These are phyloP conservation scores for Rhodeus uyekii DNA, from an alignment of 2,797 vertebrate genomes.

Conservation along the genomic window DNA sequence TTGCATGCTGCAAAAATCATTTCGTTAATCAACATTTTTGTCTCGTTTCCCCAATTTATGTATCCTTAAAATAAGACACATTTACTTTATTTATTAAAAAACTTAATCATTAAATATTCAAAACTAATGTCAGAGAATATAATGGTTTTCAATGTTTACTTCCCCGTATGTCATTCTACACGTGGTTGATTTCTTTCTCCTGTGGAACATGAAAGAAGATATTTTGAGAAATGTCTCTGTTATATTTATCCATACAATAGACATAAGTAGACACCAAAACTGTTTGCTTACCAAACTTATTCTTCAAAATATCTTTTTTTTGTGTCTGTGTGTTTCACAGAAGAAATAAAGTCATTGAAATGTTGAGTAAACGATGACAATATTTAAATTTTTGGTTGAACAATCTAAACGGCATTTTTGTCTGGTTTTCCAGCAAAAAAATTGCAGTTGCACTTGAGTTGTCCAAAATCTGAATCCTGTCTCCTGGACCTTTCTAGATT, in stretches of 20 bases:
- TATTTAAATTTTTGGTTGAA: neutral
- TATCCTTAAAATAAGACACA: neutral
- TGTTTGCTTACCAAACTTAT: neutral
- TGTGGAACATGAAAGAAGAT: neutral
- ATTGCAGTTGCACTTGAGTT: too few relatives aligned
- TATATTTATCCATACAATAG: neutral
- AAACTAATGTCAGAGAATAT: neutral
- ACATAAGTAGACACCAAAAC: neutral
- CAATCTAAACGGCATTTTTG: too few relatives aligned
- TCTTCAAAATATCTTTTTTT: neutral
- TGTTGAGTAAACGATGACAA: neutral
- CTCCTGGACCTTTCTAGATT: too few relatives aligned
- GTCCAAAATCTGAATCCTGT: too few relatives aligned
- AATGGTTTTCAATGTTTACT: neutral
- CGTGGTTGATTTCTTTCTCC: neutral
- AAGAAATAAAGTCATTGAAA: neutral
- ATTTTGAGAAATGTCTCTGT: too few relatives aligned
- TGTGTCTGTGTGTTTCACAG: neutral
- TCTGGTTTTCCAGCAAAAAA: neutral
- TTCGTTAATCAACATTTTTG: neutral
- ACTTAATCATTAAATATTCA: neutral
- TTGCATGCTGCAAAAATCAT: neutral
- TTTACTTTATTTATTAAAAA: neutral
- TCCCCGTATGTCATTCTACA: neutral
- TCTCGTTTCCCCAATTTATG: neutral